Evolutionary conservation across 2,888 invertebrate genomes (phyloP), one percentile per base, ranked within the genome.

Genomic region (Drepanosiphum platanoidis): DNA sequence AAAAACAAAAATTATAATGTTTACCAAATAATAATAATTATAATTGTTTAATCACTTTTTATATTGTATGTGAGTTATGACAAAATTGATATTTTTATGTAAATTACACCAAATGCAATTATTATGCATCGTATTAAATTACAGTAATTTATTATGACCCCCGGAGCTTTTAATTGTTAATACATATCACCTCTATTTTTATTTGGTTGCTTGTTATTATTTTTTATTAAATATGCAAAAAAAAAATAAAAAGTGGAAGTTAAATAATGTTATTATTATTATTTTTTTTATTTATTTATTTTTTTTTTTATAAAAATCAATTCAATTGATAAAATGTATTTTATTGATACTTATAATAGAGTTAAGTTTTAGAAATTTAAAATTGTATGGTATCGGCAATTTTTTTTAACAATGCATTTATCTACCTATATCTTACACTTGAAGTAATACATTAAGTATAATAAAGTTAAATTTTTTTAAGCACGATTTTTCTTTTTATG

Each of bases 401-500:
- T 81, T 81, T 80, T 46, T 81, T 81, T 70, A 81, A 71, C 46
- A 71, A 39, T 36, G 18, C 80, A 81, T 71, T 15, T 70, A 80
- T 27, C n/a, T 70, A 80, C 27, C n/a, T 61, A 61, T 71, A 71
- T 71, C 7, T 79, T 27, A 34, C 46, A 52, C 27, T 42, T 77
- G 1, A 64, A 46, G 42, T 68, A 46, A 34, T 46, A 46, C 32
- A 68, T 66, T 64, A 22, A 58, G n/a, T 61, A 32, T 30, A 42
- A 39, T 64, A 30, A 18, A 66, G 30, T 78, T 42, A 27, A 78
- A 42, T 78, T 80, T 77, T 66, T 80, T 7, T 80, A 52, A 34
- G 52, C 79, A 79, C 66, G 52, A 46, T 36, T 52, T 32, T 68
- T 34, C 36, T 39, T 66, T n/a, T 15, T 46, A 4, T 3, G 4